Evolutionary conservation across 2,888 invertebrate genomes (phyloP).

Genomic region (Asteroscopus sphinx): DNA sequence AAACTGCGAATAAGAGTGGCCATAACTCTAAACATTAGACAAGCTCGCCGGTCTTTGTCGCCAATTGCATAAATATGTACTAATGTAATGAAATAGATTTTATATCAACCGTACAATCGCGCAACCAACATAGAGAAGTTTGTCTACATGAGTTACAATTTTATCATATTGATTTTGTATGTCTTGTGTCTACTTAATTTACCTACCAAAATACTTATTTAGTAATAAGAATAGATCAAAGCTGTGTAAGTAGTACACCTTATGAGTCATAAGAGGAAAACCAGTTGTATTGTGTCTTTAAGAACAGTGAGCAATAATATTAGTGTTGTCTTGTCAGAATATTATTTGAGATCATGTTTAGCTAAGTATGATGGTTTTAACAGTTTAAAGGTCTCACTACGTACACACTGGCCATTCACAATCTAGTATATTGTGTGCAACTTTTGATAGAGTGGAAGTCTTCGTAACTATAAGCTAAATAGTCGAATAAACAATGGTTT

Average conservation of each 20-base stretch:
- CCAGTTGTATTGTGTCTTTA: constrained; percentile 15
- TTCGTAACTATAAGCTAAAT: too few relatives aligned
- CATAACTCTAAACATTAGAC: constrained; percentile 40
- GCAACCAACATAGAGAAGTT: constrained; percentile 28
- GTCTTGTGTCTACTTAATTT: constrained; percentile 2
- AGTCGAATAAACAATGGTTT: too few relatives aligned
- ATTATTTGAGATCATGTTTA: constrained; percentile 8
- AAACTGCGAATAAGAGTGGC: constrained; percentile 60
- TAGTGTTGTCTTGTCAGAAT: constrained; percentile 8
- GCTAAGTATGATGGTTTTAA: constrained; percentile 1
- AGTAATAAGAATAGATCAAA: constrained; percentile 10
- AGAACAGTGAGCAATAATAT: constrained; percentile 10
- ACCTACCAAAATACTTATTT: constrained; percentile 1
- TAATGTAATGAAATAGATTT: constrained; percentile 32
- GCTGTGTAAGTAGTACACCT: not conserved
- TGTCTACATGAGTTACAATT: constrained; percentile 13
- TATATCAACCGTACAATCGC: constrained; percentile 25
- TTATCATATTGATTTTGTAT: constrained; percentile 11
- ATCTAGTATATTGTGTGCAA: too few relatives aligned
- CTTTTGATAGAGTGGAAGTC: too few relatives aligned
- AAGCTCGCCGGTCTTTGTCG: constrained; percentile 38
- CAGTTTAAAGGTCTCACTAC: not conserved
- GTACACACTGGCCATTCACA: too few relatives aligned
- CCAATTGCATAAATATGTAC: constrained; percentile 26
- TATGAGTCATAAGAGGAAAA: constrained; percentile 35